Percentiles rank a stretch among this genome's conserved stretches.
Evolutionary conservation across 2,888 invertebrate genomes (phyloP).

Genomic region (Diplolepis rosae): DNA sequence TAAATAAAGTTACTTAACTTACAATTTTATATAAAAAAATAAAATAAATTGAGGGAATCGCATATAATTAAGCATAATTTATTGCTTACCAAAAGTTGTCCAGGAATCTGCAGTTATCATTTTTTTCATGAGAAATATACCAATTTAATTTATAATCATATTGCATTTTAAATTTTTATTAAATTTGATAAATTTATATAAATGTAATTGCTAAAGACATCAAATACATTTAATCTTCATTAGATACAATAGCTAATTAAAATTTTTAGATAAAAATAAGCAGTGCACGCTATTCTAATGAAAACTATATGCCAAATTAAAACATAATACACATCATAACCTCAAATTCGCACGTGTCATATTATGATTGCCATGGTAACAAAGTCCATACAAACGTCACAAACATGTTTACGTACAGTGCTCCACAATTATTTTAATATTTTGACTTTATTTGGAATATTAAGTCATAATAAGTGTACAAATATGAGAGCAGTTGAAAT

Average conservation of each 20-base stretch:
- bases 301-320: no score
- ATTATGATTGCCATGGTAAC: constrained; percentile 30
- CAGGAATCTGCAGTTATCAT: background rate
- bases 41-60: no score
- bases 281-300: no score
- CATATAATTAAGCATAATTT: no score
- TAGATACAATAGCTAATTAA: background rate
- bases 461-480: background rate
- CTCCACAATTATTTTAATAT: background rate
- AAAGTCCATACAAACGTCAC: background rate
- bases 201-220: background rate
- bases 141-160: background rate
- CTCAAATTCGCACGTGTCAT: background rate
- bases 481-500: constrained; percentile 33
- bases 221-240: background rate
- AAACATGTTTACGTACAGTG: background rate
- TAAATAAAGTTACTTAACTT: no score
- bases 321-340: background rate
- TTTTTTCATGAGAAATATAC: background rate
- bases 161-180: background rate
- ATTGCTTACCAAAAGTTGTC: background rate
- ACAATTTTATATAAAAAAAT: no score
- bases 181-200: background rate
- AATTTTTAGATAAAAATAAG: background rate
- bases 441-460: background rate